Base-by-base conservation (phyloP, 2,797 vertebrate genomes). In the Aldrovandia affinis region DNA sequence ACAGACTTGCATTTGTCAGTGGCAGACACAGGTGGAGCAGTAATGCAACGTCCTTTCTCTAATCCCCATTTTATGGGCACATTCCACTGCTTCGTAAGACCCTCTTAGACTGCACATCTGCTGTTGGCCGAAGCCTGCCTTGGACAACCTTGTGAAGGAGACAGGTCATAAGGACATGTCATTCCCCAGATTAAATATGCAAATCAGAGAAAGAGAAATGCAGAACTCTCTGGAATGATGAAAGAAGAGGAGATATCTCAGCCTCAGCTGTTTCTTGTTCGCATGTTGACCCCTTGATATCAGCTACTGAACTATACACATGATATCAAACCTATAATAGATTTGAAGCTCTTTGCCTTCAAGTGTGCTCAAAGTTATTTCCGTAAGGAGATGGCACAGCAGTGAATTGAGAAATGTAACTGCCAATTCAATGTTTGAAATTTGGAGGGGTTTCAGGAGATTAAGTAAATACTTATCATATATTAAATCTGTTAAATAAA, bases 141-240 rank as follows among this genome's bases (percentile, higher is more conserved):
- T 25, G 6, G 70, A 44, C 70, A 10, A 75, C 70, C 70, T 75
- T 12, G 70, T 44, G 70, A 75, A 75, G 70, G 39, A 44, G 70
- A 75, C 39, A 9, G 0, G 70, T 75, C 39, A 25, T 18, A 42
- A 25, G 33, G 70, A 20, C 70, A 25, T 10, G 8, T 5, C 1
- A n/a, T 18, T 42, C 36, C 39, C 70, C 70, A 39, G 36, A 75
- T 75, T 75, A 25, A 44, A n/a, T 25, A 44, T 75, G 70, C 8
- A 75, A 75, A 75, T 75, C 57, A 33, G 63, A 15, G 33, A 70
- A 30, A 50, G 47, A 12, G 47, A 50, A 50, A 6, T 12, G 47
- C 47, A 12, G 47, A 50, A 50, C 47, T 12, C 12, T 50, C 47
- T 50, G 47, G 47, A 50, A 50, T 50, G 47, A 50, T 50, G 12